phyloP scores from a whole-genome alignment of 2,888 invertebrate species.

The Fabriciana adippe region DNA sequence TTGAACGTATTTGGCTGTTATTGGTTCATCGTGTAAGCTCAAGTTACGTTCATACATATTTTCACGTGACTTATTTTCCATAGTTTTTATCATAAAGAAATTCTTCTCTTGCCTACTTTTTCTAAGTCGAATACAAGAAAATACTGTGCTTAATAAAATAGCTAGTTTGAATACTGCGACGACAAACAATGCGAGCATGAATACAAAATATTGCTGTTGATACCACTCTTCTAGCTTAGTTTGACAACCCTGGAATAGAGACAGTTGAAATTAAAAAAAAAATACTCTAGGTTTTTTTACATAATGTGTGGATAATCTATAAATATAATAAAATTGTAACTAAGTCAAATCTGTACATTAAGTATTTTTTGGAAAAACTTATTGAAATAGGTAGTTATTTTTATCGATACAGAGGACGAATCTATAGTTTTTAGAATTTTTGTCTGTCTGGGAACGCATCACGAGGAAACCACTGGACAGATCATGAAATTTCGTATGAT shows the following conservation, averaged over 20 bases:
- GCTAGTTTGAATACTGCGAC: constrained; percentile 88
- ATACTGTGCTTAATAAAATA: constrained; percentile 86
- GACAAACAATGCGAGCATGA: constrained; percentile 85
- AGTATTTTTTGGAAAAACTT: too few species aligned
- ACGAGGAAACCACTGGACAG: too few species aligned
- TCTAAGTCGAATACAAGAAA: constrained; percentile 86
- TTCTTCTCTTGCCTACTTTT: constrained; percentile 75
- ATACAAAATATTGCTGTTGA: constrained; percentile 86
- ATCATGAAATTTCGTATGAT: too few species aligned
- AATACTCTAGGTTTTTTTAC: neutral
- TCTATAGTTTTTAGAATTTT: too few species aligned
- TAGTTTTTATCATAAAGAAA: constrained; percentile 64
- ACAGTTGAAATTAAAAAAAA: neutral
- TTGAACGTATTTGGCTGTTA: constrained; percentile 73
- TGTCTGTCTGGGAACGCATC: too few species aligned
- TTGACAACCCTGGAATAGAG: constrained; percentile 84
- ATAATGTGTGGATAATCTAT: too few species aligned
- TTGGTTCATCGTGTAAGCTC: constrained; percentile 64
- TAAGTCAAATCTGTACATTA: too few species aligned
- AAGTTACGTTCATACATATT: constrained; percentile 70
- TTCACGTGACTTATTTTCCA: constrained; percentile 66
- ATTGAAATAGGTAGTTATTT: too few species aligned
- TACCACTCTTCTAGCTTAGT: constrained; percentile 88
- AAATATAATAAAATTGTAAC: too few species aligned
- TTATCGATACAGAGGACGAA: too few species aligned